Conservation (phyloP, 2,797 vertebrate species). For the Hirundo rustica region DNA sequence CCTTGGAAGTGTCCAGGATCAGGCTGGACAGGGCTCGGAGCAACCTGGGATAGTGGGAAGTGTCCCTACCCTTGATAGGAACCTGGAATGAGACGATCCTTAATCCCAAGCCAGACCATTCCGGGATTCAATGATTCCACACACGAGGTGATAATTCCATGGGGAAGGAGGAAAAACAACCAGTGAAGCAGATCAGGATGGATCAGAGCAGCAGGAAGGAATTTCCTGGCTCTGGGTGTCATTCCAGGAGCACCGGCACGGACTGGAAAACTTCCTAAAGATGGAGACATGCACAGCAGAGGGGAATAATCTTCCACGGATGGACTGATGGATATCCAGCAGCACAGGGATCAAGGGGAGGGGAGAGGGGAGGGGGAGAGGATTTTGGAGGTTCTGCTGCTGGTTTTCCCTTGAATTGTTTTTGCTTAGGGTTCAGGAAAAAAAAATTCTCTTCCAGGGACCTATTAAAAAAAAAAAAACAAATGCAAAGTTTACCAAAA, state of each 20-base stretch:
- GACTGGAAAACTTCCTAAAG: neutral
- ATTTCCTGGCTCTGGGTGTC: neutral
- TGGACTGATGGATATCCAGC: neutral
- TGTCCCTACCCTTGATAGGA: neutral
- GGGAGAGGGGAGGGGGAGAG: too few species aligned
- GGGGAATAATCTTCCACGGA: neutral
- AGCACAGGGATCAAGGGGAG: neutral
- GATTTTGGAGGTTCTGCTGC: rapidly evolving
- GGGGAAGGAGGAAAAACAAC: neutral
- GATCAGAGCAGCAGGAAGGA: neutral
- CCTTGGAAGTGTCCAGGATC: neutral
- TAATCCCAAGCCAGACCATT: neutral
- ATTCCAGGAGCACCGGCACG: neutral
- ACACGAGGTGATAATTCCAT: neutral
- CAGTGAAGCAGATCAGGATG: neutral
- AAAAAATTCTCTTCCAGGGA: neutral
- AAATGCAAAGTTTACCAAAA: neutral
- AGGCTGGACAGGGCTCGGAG: neutral
- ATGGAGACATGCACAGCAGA: neutral
- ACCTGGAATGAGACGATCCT: neutral
- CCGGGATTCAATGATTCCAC: neutral
- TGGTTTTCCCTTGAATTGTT: neutral
- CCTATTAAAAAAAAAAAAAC: neutral
- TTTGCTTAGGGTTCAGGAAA: neutral
- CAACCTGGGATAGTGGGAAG: neutral